phyloP scores from a whole-genome alignment of 1,140 invertebrate species.

The Cotesia vestalis region DNA sequence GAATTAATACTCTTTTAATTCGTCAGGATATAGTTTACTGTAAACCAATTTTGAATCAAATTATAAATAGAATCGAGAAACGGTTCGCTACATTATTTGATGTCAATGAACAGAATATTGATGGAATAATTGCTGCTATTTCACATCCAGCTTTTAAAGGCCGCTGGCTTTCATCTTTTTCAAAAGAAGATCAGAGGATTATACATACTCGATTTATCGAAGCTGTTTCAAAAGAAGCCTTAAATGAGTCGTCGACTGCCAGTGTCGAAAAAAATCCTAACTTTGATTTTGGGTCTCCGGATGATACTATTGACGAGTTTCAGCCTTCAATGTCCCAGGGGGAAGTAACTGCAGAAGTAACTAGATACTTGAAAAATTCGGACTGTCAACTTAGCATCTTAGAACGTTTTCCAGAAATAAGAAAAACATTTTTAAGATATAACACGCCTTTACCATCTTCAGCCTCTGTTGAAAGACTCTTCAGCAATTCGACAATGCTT shows the following conservation, averaged over 20 bases:
- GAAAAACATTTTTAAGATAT: not conserved
- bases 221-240: not conserved
- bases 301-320: constrained; percentile 22
- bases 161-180: constrained; percentile 19
- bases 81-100: constrained; percentile 13
- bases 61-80: not conserved
- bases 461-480: constrained; percentile 5
- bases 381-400: not conserved
- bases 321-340: constrained; percentile 22
- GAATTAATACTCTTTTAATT: not conserved
- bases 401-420: not conserved
- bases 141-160: constrained; percentile 18
- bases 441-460: constrained; percentile 9
- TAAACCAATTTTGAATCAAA: not conserved
- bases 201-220: constrained; percentile 11
- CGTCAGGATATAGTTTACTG: not conserved
- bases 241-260: not conserved
- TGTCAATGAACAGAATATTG: not conserved
- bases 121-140: constrained; percentile 22
- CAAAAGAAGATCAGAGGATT: not conserved
- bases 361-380: not conserved
- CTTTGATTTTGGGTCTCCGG: constrained; percentile 8
- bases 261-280: not conserved
- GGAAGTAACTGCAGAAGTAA: constrained; percentile 10
- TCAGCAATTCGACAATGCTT: not conserved